Evolutionary conservation across 2,797 vertebrate species (phyloP).

Genomic region (Pantherophis alleghaniensis): DNA sequence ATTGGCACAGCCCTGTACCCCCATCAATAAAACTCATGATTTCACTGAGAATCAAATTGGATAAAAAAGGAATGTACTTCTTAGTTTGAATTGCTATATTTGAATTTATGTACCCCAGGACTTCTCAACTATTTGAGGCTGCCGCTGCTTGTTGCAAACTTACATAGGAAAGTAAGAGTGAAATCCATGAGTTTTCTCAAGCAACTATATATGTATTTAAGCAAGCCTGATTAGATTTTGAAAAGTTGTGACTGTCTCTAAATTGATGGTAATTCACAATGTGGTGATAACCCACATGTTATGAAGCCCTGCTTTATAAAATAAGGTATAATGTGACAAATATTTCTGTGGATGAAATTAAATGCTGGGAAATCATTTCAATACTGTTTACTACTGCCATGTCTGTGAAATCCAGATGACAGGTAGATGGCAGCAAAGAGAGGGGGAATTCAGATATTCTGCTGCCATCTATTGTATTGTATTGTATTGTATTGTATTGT

Average conservation of each 20-base stretch:
- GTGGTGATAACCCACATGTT: neutral
- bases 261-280: neutral
- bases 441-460: neutral
- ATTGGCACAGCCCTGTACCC: neutral
- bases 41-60: neutral
- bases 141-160: neutral
- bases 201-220: neutral
- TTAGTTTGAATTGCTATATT: neutral
- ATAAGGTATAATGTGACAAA: neutral
- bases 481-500: too few species aligned
- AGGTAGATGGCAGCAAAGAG: neutral
- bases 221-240: neutral
- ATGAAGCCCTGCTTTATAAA: neutral
- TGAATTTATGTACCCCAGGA: neutral
- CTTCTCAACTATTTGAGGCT: neutral
- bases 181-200: neutral
- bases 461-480: neutral
- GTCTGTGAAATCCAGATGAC: neutral
- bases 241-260: neutral
- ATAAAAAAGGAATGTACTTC: neutral
- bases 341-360: neutral
- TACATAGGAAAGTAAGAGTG: neutral
- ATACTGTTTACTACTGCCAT: neutral
- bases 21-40: neutral
- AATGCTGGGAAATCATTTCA: neutral